Conservation (phyloP, 2,888 invertebrate species). For the Caenorhabditis uteleia region DNA sequence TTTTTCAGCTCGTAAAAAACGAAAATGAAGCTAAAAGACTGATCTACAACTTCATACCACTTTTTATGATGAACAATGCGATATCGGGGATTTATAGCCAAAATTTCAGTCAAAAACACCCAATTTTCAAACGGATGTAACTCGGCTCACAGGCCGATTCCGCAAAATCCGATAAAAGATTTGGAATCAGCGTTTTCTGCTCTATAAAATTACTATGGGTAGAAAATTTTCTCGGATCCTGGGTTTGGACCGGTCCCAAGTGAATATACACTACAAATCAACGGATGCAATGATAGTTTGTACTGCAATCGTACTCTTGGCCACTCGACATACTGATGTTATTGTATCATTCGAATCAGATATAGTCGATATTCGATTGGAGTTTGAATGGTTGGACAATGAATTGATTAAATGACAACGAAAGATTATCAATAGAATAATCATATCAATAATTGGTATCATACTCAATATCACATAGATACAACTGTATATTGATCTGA, state of each 20-base stretch:
- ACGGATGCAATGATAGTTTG: slow-evolving; percentile 2
- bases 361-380: background rate
- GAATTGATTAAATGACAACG: background rate
- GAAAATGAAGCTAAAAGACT: no score
- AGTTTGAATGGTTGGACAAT: background rate
- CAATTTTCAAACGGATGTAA: background rate
- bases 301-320: background rate
- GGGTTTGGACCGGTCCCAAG: no score
- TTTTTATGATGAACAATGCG: no score
- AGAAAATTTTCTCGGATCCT: no score
- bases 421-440: background rate
- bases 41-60: no score
- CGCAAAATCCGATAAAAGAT: no score
- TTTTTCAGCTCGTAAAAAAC: no score
- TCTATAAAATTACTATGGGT: no score
- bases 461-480: background rate
- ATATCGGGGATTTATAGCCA: no score
- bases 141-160: no score
- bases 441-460: background rate
- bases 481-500: background rate
- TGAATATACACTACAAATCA: no score
- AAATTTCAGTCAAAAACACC: background rate
- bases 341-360: background rate
- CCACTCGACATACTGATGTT: background rate
- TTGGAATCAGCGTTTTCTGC: no score